Evolutionary conservation across 1,140 invertebrate species (phyloP).

Genomic region (Holotrichia oblita): DNA sequence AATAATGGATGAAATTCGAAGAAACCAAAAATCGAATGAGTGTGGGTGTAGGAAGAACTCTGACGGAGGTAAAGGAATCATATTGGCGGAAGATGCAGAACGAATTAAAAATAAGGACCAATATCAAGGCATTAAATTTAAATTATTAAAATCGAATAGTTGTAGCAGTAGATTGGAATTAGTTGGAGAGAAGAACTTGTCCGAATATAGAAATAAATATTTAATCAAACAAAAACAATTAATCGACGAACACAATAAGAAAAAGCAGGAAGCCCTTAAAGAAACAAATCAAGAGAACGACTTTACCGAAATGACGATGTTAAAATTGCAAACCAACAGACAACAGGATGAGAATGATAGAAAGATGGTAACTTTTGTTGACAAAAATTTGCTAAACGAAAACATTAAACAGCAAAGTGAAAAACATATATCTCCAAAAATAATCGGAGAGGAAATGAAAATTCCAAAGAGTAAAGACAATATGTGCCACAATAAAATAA

Average conservation of each 20-base stretch:
- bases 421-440: constrained; percentile 35
- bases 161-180: constrained; percentile 84
- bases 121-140: constrained; percentile 75
- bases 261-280: constrained; percentile 45
- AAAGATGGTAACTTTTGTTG: constrained; percentile 3
- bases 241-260: constrained; percentile 48
- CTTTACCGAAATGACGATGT: constrained; percentile 59
- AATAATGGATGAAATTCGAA: constrained; percentile 74
- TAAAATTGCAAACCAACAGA: constrained; percentile 48
- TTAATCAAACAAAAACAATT: constrained; percentile 52
- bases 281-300: constrained; percentile 46
- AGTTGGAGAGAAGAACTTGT: constrained; percentile 67
- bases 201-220: constrained; percentile 52
- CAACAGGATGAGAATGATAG: constrained; percentile 38
- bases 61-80: background rate
- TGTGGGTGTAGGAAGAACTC: constrained; percentile 27
- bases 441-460: constrained; percentile 37
- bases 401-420: constrained; percentile 35
- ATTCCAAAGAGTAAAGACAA: background rate
- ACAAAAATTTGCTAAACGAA: constrained; percentile 12
- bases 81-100: constrained; percentile 15
- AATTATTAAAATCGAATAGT: constrained; percentile 83
- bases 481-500: background rate
- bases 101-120: constrained; percentile 53
- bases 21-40: constrained; percentile 60